Conservation (phyloP, 2,888 invertebrate species). For the Nomada fabriciana region DNA sequence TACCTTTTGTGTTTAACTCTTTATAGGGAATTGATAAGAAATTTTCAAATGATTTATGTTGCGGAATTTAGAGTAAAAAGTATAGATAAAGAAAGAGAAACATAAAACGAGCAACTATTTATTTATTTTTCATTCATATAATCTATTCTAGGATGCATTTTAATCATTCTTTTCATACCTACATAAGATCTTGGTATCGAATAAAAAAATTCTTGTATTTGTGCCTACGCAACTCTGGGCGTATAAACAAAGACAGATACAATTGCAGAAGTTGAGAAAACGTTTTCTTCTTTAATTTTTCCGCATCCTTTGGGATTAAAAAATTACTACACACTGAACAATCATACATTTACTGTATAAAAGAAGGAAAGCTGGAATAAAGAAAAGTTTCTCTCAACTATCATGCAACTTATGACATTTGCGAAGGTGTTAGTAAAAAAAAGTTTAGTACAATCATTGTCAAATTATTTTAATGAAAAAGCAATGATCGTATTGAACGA, state of each 20-base stretch:
- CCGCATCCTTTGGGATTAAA: slow-evolving; percentile 13
- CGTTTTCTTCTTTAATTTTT: slow-evolving; percentile 17
- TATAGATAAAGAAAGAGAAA: slow-evolving; percentile 20
- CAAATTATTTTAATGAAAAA: slow-evolving; percentile 44
- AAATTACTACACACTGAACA: slow-evolving; percentile 35
- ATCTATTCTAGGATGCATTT: slow-evolving; percentile 4
- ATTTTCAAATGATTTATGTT: slow-evolving; percentile 37
- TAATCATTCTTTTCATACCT: slow-evolving; percentile 7
- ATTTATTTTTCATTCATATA: slow-evolving; percentile 39
- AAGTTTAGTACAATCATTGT: slow-evolving; percentile 41
- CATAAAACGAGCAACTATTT: slow-evolving; percentile 11
- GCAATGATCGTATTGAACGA: slow-evolving; percentile 38
- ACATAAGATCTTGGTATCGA: slow-evolving; percentile 24
- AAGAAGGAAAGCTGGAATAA: slow-evolving; percentile 6
- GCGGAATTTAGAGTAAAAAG: slow-evolving; percentile 18
- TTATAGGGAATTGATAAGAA: slow-evolving; percentile 32
- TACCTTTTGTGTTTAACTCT: slow-evolving; percentile 46
- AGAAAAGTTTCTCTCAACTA: slow-evolving; percentile 35
- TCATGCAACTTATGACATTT: slow-evolving; percentile 14
- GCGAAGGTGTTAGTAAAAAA: slow-evolving; percentile 12
- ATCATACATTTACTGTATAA: slow-evolving; percentile 39
- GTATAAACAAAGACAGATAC: slow-evolving; percentile 26
- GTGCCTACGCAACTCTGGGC: slow-evolving; percentile 52
- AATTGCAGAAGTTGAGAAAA: slow-evolving; percentile 26
- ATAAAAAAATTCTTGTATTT: slow-evolving; percentile 43